Percentiles rank a stretch among this genome's conserved stretches.
Evolutionary conservation across 2,113 vertebrate genomes (phyloP).

Genomic region (Canis aureus): DNA sequence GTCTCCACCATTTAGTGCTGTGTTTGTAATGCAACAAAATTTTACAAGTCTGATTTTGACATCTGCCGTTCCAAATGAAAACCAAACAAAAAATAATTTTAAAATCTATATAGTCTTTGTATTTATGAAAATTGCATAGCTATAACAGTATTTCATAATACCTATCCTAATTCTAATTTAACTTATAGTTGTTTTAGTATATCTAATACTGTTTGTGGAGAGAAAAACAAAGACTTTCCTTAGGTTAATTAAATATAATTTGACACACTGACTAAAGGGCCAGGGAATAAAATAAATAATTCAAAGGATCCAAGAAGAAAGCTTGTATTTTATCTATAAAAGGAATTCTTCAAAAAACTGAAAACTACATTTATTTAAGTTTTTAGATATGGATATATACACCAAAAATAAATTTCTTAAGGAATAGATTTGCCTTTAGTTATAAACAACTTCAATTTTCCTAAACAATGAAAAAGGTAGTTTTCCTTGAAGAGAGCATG

Average conservation of each 20-base stretch:
- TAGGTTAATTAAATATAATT: background rate
- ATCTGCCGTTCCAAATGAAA: background rate
- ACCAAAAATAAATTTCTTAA: background rate
- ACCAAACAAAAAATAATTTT: background rate
- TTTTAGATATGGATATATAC: background rate
- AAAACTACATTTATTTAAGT: background rate
- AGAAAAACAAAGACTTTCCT: background rate
- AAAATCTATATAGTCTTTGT: background rate
- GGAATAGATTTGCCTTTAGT: background rate
- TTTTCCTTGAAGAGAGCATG: background rate
- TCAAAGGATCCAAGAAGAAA: background rate
- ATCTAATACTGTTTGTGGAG: background rate
- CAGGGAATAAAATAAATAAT: background rate
- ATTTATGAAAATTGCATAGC: background rate
- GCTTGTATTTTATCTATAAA: background rate
- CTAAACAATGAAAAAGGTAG: background rate
- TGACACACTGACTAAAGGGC: background rate
- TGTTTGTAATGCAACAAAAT: background rate
- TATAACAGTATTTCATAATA: background rate
- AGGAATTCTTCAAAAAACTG: background rate
- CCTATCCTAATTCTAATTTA: background rate
- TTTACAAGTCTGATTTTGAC: background rate
- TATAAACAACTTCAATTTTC: slow-evolving; percentile 32
- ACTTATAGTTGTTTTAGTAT: background rate
- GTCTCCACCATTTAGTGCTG: background rate